These are phyloP conservation scores for Corythornis cristatus DNA, from an alignment of 2,113 vertebrate species.

Conservation along the genomic window DNA sequence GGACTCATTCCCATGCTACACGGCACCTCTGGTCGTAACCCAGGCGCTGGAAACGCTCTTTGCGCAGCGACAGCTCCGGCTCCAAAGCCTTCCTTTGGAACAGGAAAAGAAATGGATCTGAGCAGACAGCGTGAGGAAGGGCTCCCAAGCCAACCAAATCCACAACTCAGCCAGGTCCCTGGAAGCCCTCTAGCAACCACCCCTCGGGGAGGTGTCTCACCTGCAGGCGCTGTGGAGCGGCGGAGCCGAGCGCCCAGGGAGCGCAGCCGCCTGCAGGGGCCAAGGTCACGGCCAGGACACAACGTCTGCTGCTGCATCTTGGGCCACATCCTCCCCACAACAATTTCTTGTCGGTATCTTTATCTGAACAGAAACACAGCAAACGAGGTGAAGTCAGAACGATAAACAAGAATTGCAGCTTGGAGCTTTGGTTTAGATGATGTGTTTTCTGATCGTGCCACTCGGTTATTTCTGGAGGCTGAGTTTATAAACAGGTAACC, in stretches of 20 bases:
- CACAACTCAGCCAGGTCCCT: background rate
- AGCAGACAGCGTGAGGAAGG: background rate
- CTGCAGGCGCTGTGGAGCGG: accelerated
- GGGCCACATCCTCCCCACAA: background rate
- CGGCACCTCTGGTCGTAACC: background rate
- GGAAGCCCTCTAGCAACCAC: background rate
- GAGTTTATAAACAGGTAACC: constrained; percentile 55
- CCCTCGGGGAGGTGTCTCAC: background rate
- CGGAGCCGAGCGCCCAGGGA: too few species aligned
- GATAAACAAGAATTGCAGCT: constrained; percentile 29
- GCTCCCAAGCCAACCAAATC: background rate
- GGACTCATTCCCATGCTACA: background rate
- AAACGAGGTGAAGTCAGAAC: background rate
- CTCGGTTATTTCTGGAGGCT: constrained; percentile 44
- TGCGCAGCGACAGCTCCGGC: background rate
- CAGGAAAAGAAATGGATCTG: background rate
- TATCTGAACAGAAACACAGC: constrained; percentile 3
- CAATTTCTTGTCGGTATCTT: constrained; percentile 11
- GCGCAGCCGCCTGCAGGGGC: background rate
- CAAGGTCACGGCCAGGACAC: constrained; percentile 18
- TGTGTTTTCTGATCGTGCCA: constrained; percentile 21
- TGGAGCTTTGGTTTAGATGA: constrained; percentile 19
- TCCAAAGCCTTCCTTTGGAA: background rate
- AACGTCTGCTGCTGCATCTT: background rate
- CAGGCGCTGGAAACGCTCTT: background rate